These are phyloP conservation scores for Buceros bicornis DNA, from an alignment of 2,797 vertebrate genomes.

Conservation along the genomic window DNA sequence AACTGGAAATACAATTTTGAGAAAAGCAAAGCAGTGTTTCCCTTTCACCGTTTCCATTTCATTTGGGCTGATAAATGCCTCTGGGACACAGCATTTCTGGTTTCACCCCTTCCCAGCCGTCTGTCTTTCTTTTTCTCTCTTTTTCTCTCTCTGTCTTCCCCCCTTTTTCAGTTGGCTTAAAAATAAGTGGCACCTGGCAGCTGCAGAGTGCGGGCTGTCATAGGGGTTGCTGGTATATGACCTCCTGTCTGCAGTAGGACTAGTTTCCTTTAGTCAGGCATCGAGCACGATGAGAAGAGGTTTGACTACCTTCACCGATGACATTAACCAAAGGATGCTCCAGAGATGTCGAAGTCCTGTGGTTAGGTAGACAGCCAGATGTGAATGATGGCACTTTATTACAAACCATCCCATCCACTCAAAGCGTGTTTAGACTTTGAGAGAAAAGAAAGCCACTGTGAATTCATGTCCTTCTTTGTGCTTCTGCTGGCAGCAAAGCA, in stretches of 20 bases:
- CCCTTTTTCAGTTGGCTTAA: background rate
- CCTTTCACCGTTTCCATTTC: constrained; percentile 69
- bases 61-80: constrained; percentile 65
- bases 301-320: background rate
- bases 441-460: constrained; percentile 15
- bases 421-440: background rate
- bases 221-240: background rate
- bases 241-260: background rate
- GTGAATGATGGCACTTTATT: background rate
- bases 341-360: background rate
- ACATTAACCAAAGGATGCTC: background rate
- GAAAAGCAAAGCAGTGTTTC: constrained; percentile 73
- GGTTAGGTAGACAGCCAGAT: background rate
- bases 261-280: background rate
- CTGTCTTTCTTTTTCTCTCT: background rate
- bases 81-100: constrained; percentile 59
- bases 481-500: constrained; percentile 46
- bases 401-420: background rate
- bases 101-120: constrained; percentile 23
- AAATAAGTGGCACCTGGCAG: background rate
- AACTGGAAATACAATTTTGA: constrained; percentile 76
- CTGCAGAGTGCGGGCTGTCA: background rate
- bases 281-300: background rate
- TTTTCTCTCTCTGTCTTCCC: background rate
- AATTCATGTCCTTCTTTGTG: constrained; percentile 33